Evolutionary conservation across 2,797 vertebrate genomes (phyloP).

Genomic region (Aphelocoma californica): DNA sequence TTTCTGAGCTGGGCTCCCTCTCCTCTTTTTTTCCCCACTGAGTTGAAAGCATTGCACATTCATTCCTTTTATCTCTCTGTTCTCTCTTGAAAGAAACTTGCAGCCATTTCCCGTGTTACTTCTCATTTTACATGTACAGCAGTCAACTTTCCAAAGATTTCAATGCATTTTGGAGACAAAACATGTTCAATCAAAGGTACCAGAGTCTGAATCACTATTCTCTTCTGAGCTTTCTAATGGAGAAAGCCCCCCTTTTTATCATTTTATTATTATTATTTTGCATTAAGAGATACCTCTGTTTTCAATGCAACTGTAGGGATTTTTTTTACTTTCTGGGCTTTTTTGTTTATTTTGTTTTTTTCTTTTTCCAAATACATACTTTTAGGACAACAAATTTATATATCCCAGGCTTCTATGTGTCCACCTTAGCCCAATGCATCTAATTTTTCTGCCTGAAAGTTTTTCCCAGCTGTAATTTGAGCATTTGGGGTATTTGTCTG

Average conservation of each 20-base stretch:
- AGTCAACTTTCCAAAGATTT: background rate
- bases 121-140: background rate
- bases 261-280: background rate
- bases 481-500: background rate
- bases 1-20: background rate
- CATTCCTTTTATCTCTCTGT: background rate
- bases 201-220: background rate
- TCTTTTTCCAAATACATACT: background rate
- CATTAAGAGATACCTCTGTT: background rate
- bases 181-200: background rate
- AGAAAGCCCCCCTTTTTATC: background rate
- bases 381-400: background rate
- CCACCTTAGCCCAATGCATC: fast-evolving
- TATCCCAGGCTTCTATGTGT: background rate
- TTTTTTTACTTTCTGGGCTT: background rate
- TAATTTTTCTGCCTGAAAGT: background rate
- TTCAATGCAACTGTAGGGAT: background rate
- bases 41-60: background rate
- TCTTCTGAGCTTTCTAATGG: background rate
- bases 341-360: too few species aligned
- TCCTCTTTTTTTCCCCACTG: background rate
- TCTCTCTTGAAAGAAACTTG: background rate
- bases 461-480: background rate
- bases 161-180: background rate
- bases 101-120: background rate